These are phyloP conservation scores for Montipora cactus DNA, from an alignment of 64 coral and sea anemone genomes.

Conservation along the genomic window DNA sequence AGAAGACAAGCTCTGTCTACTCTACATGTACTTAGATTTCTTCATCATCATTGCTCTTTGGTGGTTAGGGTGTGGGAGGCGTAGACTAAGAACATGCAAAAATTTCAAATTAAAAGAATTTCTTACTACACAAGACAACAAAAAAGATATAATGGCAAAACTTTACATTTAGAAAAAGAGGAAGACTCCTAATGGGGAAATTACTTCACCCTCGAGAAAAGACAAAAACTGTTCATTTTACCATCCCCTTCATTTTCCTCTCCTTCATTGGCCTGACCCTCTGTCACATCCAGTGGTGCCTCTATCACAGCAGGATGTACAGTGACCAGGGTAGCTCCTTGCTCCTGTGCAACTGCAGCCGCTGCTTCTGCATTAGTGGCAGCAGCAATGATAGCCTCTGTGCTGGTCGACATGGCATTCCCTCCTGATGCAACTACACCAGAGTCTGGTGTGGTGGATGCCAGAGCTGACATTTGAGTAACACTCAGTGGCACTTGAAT, in stretches of 20 bases:
- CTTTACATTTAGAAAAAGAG: no score
- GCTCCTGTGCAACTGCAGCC: conserved; percentile 64
- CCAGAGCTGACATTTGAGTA: conserved; percentile 74
- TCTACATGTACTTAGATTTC: no score
- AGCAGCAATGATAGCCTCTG: conserved; percentile 86
- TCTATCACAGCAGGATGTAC: conserved; percentile 57
- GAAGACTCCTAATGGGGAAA: no score
- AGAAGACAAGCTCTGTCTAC: no score
- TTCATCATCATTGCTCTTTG: no score
- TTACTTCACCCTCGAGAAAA: background rate
- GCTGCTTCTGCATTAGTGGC: conserved; percentile 67
- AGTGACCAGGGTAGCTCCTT: conserved; percentile 55
- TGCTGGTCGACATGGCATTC: conserved; percentile 65
- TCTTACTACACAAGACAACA: no score
- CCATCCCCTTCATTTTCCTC: conserved; percentile 61
- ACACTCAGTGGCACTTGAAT: conserved; percentile 84
- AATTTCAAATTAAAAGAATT: no score
- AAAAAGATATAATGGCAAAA: no score
- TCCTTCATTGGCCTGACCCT: conserved; percentile 27
- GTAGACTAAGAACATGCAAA: no score
- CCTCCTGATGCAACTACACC: conserved; percentile 20
- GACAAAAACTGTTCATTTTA: background rate
- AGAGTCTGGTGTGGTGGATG: conserved; percentile 45
- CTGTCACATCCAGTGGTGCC: conserved; percentile 22
- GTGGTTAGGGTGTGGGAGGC: no score